Base-by-base conservation (phyloP, 2,797 vertebrate species). In the Adrianichthys oophorus region DNA sequence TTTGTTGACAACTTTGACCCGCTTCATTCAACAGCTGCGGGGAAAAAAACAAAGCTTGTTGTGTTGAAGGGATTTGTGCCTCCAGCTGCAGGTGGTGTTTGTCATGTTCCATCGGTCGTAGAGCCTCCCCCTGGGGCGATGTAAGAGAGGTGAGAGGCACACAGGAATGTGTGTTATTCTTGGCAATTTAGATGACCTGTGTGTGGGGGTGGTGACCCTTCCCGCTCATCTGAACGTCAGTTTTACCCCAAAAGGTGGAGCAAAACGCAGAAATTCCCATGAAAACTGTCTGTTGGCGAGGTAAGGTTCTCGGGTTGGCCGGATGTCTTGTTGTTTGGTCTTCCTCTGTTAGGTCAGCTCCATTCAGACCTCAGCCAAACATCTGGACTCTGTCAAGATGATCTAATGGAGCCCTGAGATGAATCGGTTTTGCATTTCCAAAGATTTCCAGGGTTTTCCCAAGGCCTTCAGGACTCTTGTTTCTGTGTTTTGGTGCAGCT, bases 91-190 rank as follows among this genome's bases (percentile, higher is more conserved):
- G 70, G 56, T 23, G 18, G 53, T 48, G 58, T 56, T 65, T 46
- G 76, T 82, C 80, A 71, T 60, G 74, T 52, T 21, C 60, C 44
- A 4, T 40, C 63, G 71, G 61, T 62, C 61, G 65, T 13, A 57
- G 23, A 7, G 14, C 81, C 79, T 63, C 66, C 68, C 80, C 76
- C 66, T 2, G 70, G 42, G 56, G 68, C 52, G 63, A 70, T 68
- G 68, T 61, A 59, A 59, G 58, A 71, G 72, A 78, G 69, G 76
- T 17, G 44, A 61, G 50, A 64, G 73, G 62, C 61, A 81, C 59
- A 24, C 50, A 81, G 78, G 80, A 89, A 85, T 79, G 78, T 76
- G 70, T 80, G 74, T 76, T 87, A 55, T 85, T 89, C 82, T 84
- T 70, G 73, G 73, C 50, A 52, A 59, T 80, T 75, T 80, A 73